Evolutionary conservation across 2,888 invertebrate species (phyloP), one percentile per base, ranked within the genome.

Genomic region (Agrotis puta): DNA sequence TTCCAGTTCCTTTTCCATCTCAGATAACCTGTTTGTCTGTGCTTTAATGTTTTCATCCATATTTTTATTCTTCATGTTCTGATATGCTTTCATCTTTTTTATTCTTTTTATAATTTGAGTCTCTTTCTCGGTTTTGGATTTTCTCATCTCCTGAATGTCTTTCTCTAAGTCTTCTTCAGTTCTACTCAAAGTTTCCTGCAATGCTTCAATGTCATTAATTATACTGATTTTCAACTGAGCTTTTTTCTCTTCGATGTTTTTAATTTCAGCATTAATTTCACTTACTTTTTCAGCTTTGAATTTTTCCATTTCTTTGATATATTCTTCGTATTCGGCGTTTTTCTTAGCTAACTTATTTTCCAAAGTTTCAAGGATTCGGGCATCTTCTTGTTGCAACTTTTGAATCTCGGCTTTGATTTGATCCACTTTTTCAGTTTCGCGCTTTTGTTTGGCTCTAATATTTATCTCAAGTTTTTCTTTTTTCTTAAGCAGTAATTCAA

Each of bases 1-100:
- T 27, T 73, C 58, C 20, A 73, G 77, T 58, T 73, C 58, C 2
- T 69, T 77, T 77, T 69, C 58, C 24, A 77, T 58, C 9, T 20
- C 18, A n/a, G 14, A 2, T 48, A 77, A n/a, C 16, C 53, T 53
- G 20, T 47, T 48, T n/a, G 57, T 47, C 27, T 58, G 14, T n/a
- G 16, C 13, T 69, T 77, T 59, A n/a, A 74, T 47, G 16, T 51
- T 77, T 11, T 50, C 39, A 47, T 70, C 20, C 53, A 64, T 53
- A 2, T 4, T 4, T 13, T 16, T 53, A 54, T 71, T 71, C 43
- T 79, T 75, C 1, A 13, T 51, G 24, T 27, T 47, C 16, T 74
- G 78, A 51, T 47, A 27, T 27, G 22, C 5, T 0, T 24, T 51
- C 71, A 78, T 71, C 2, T 71, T 74, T 43, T 13, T 56, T 43